Evolutionary conservation across 2,113 vertebrate genomes (phyloP).

Genomic region (Phasianus colchicus): DNA sequence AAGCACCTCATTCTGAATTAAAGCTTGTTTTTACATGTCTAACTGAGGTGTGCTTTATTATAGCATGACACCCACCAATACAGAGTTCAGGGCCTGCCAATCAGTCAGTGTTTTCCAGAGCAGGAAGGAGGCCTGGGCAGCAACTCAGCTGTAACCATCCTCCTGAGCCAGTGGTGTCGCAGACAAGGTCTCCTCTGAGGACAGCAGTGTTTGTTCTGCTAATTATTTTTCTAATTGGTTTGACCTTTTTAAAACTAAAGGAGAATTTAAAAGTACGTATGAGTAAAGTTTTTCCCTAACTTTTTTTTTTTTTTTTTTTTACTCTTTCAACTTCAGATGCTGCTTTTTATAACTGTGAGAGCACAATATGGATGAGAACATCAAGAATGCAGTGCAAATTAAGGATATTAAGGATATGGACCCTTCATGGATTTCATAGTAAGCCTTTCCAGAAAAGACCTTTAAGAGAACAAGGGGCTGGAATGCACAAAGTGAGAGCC

Average conservation of each 20-base stretch:
- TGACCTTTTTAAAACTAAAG: neutral
- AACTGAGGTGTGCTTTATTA: neutral
- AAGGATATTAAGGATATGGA: neutral
- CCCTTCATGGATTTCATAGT: neutral
- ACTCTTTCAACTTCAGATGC: neutral
- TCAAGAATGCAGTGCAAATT: neutral
- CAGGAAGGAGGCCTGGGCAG: neutral
- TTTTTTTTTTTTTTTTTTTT: neutral
- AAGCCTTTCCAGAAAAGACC: neutral
- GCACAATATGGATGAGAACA: neutral
- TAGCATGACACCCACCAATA: neutral
- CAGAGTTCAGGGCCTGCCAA: neutral
- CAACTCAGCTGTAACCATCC: neutral
- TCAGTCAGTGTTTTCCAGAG: neutral
- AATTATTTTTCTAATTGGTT: neutral
- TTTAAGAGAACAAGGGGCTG: neutral
- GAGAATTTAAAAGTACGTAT: neutral
- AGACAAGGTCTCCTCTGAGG: slow-evolving; percentile 7
- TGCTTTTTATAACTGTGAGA: neutral
- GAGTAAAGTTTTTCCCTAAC: neutral
- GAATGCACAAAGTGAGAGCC: neutral
- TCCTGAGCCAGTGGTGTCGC: neutral
- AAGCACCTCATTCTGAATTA: neutral
- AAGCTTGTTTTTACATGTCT: neutral
- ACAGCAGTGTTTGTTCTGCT: neutral